Percentiles rank a stretch among this genome's conserved stretches.
Conservation (phyloP, 2,113 vertebrate genomes). For the Takifugu bimaculatus region DNA sequence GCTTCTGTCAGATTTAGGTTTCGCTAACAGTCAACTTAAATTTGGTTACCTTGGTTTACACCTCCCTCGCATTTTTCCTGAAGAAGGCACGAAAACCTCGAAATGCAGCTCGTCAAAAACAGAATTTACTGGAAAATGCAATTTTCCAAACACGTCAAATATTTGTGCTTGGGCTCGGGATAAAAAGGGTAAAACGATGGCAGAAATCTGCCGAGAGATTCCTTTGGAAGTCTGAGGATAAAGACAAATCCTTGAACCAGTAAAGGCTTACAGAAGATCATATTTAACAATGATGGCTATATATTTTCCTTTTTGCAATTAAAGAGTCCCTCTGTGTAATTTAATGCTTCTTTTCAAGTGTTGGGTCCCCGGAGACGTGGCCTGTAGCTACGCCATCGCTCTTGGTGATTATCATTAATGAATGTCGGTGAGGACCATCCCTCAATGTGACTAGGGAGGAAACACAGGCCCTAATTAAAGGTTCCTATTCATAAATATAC, state of each 20-base stretch:
- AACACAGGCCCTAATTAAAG: slow-evolving; percentile 76
- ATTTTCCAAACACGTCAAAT: background rate
- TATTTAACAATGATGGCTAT: slow-evolving; percentile 74
- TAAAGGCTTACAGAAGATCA: slow-evolving; percentile 70
- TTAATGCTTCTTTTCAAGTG: slow-evolving; percentile 77
- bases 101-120: background rate
- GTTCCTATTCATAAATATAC: slow-evolving; percentile 77
- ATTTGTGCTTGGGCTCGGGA: slow-evolving; percentile 2
- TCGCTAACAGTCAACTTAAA: too few relatives aligned
- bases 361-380: slow-evolving; percentile 70
- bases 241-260: slow-evolving; percentile 66
- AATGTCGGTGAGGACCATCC: slow-evolving; percentile 74
- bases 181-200: background rate
- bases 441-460: slow-evolving; percentile 75
- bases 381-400: slow-evolving; percentile 72
- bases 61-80: too few relatives aligned
- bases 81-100: too few relatives aligned
- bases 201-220: slow-evolving; percentile 22
- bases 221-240: slow-evolving; percentile 42
- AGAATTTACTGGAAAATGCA: slow-evolving; percentile 15
- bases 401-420: slow-evolving; percentile 78
- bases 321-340: slow-evolving; percentile 74
- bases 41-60: too few relatives aligned
- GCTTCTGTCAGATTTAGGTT: too few relatives aligned
- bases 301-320: slow-evolving; percentile 73